Percentiles rank a stretch among this genome's conserved stretches.
Evolutionary conservation across 2,113 vertebrate species (phyloP).

Genomic region (Centropus unirufus): DNA sequence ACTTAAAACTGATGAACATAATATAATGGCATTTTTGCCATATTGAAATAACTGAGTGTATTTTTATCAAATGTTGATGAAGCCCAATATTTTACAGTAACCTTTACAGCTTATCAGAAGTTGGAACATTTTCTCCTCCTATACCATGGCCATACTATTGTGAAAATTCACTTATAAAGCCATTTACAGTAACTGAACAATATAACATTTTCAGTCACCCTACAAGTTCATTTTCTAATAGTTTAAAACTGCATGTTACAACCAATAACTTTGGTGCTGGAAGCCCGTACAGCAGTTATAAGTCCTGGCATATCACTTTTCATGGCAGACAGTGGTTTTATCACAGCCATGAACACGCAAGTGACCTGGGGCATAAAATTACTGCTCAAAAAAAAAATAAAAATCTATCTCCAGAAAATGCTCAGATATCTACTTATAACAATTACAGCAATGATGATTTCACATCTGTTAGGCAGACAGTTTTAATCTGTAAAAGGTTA

Average conservation of each 20-base stretch:
- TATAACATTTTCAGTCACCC: slow-evolving; percentile 7
- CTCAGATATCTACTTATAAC: slow-evolving; percentile 69
- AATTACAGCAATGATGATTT: slow-evolving; percentile 70
- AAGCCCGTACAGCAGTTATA: slow-evolving; percentile 44
- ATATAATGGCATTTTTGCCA: neutral
- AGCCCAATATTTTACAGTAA: neutral
- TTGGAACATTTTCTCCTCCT: neutral
- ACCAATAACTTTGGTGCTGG: slow-evolving; percentile 37
- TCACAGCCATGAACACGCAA: slow-evolving; percentile 24
- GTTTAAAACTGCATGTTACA: slow-evolving; percentile 24
- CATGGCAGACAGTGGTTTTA: slow-evolving; percentile 52
- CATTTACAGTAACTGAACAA: neutral
- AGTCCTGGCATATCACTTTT: slow-evolving; percentile 39
- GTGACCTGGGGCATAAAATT: slow-evolving; percentile 67
- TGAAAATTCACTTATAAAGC: slow-evolving; percentile 13
- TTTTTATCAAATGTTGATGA: neutral
- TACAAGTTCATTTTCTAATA: slow-evolving; percentile 32
- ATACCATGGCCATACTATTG: neutral
- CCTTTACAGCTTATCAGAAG: neutral
- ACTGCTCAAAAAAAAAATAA: slow-evolving; percentile 26
- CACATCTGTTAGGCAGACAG: slow-evolving; percentile 74
- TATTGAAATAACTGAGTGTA: neutral
- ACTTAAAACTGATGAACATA: neutral
- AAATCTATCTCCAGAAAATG: slow-evolving; percentile 55
- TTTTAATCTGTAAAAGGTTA: slow-evolving; percentile 79